Conservation (phyloP, 2,113 vertebrate genomes). For the Isichthys henryi region DNA sequence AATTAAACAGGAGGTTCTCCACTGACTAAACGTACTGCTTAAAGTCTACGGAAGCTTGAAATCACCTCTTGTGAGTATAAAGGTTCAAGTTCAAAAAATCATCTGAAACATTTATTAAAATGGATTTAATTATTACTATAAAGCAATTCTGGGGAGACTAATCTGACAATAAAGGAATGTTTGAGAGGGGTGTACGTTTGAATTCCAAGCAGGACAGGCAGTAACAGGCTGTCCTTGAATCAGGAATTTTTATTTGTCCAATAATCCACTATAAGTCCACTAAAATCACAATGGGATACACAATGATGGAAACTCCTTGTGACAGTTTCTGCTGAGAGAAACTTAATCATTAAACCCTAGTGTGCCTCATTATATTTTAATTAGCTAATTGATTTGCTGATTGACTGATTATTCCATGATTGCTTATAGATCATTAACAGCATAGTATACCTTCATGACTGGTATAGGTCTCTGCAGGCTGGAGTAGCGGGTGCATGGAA, state of each 20-base stretch:
- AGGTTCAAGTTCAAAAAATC: background rate
- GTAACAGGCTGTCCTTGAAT: background rate
- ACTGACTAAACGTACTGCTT: background rate
- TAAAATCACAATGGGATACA: background rate
- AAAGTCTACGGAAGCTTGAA: background rate
- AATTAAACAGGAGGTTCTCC: background rate
- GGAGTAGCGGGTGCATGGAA: background rate
- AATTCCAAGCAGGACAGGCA: background rate
- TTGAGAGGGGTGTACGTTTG: background rate
- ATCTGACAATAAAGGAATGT: background rate
- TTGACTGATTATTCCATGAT: background rate
- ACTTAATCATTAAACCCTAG: background rate
- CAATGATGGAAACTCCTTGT: background rate
- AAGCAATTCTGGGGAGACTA: background rate
- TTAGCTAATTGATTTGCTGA: background rate
- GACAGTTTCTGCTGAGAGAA: background rate
- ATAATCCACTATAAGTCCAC: background rate
- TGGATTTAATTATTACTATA: background rate
- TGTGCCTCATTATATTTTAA: background rate
- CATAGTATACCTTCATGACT: background rate
- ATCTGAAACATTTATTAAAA: background rate
- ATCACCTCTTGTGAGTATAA: background rate
- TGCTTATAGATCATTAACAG: background rate
- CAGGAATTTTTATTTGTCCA: background rate
- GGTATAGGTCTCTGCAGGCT: background rate